Percentiles rank a stretch among this genome's conserved stretches.
Conservation (phyloP, 2,888 invertebrate species). For the Tuta absoluta region DNA sequence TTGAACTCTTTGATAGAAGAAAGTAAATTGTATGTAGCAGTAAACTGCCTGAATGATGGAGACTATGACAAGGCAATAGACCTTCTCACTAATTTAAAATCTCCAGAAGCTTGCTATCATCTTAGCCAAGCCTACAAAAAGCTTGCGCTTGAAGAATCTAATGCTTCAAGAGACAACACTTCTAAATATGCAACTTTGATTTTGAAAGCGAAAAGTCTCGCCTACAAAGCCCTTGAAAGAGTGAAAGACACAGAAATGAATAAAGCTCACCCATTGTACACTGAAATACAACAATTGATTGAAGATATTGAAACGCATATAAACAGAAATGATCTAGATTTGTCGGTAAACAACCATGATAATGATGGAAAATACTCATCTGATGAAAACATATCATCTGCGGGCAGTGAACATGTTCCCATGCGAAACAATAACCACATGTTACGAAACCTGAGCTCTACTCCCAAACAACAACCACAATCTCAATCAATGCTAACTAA, state of each 20-base stretch:
- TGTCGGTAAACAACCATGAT: constrained; percentile 71
- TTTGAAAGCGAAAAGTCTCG: constrained; percentile 85
- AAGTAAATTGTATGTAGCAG: constrained; percentile 87
- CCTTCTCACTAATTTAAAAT: constrained; percentile 84
- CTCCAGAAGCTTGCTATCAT: constrained; percentile 90
- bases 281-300: constrained; percentile 78
- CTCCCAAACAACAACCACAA: constrained; percentile 55
- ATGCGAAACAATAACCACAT: constrained; percentile 57
- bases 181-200: constrained; percentile 83
- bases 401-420: constrained; percentile 63
- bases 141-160: constrained; percentile 84
- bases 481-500: constrained; percentile 59
- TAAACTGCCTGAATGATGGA: constrained; percentile 85
- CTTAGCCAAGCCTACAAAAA: constrained; percentile 88
- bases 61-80: constrained; percentile 89
- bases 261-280: constrained; percentile 85
- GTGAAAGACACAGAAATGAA: constrained; percentile 82
- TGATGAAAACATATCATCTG: constrained; percentile 82
- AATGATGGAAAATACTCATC: constrained; percentile 76
- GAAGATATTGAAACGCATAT: constrained; percentile 81
- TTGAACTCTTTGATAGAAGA: constrained; percentile 84
- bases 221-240: constrained; percentile 88
- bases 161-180: constrained; percentile 77
- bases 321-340: constrained; percentile 82
- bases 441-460: constrained; percentile 66